Evolutionary conservation across 2,888 invertebrate species (phyloP), one percentile per base, ranked within the genome.

Genomic region (Crepidodera aurea): DNA sequence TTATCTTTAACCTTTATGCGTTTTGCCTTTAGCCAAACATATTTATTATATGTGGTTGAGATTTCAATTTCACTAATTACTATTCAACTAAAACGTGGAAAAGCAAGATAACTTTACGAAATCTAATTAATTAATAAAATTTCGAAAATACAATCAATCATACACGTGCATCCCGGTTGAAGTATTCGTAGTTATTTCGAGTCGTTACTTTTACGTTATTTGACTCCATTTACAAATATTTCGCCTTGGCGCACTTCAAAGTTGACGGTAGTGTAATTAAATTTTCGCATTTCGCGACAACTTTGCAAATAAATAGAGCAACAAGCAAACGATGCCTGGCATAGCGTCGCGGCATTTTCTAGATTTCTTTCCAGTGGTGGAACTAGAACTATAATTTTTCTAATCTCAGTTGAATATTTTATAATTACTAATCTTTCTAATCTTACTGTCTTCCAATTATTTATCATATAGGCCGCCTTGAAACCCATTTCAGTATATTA

Each of bases 221-320:
- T 34, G 13, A 44, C 22, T 44, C 22, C 10, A 44, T 44, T 44
- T 44, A 13, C 22, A 44, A 44, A 44, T 44, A 44, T 44, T 44
- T 22, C 44, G 22, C 22, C 22, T 22, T 44, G 44, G 22, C 4
- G 44, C 44, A 44, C 44, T 44, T 44, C 44, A 44, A 44, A 44
- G 44, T 22, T 44, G 44, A 44, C 44, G 44, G 44, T 19, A 19
- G 44, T 25, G 44, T 44, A 44, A 44, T 44, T 44, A 44, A 44
- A 44, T 44, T 44, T 44, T 44, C 44, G 44, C 44, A 44, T 44
- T 44, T 44, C 22, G 44, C 44, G 44, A 44, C 44, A 44, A 44
- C 22, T 13, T 44, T 22, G 1, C 22, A 22, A 44, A 44, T 44
- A 44, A 44, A 44, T 44, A 44, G 44, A 44, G 44, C 44, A 44